phyloP scores from a whole-genome alignment of 1,140 invertebrate genomes.

The Oedothorax gibbosus region DNA sequence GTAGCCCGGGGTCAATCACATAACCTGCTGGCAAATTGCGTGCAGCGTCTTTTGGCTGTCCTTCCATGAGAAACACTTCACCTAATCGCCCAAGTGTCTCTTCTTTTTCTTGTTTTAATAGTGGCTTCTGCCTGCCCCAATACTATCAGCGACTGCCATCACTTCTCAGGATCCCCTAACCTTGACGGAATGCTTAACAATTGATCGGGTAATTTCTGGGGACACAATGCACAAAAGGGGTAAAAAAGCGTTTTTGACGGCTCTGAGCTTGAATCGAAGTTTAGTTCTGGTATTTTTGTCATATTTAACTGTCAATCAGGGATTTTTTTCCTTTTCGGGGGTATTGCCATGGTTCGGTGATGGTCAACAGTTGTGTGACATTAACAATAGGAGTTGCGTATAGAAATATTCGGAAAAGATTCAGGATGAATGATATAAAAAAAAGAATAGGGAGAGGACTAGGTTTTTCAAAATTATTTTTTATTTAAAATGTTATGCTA shows the following conservation, averaged over 20 bases:
- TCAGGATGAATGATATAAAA: too few relatives aligned
- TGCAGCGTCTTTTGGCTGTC: constrained; percentile 51
- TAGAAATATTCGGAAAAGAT: too few relatives aligned
- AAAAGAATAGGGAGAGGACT: too few relatives aligned
- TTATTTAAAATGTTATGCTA: too few relatives aligned
- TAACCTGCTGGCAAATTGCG: constrained; percentile 51
- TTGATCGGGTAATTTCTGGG: constrained; percentile 29
- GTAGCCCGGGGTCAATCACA: constrained; percentile 56
- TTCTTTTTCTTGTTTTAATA: constrained; percentile 55
- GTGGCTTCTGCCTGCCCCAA: constrained; percentile 23
- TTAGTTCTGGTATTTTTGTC: too few relatives aligned
- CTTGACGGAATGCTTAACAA: constrained; percentile 56
- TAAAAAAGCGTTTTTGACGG: constrained; percentile 21
- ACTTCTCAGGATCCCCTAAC: constrained; percentile 52
- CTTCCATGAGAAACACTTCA: constrained; percentile 60
- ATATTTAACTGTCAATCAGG: too few relatives aligned
- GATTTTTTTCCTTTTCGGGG: too few relatives aligned
- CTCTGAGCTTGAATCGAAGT: neutral
- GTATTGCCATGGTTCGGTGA: too few relatives aligned
- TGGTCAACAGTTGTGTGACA: too few relatives aligned
- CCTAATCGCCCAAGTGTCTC: constrained; percentile 13
- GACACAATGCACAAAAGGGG: constrained; percentile 41
- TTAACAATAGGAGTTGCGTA: too few relatives aligned
- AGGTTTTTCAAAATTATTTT: too few relatives aligned
- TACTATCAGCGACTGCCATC: constrained; percentile 35